A percentile compares a stretch with the other conserved stretches of the same genome.
phyloP scores from a whole-genome alignment of 2,888 invertebrate species.

The Eristalis arbustorum region DNA sequence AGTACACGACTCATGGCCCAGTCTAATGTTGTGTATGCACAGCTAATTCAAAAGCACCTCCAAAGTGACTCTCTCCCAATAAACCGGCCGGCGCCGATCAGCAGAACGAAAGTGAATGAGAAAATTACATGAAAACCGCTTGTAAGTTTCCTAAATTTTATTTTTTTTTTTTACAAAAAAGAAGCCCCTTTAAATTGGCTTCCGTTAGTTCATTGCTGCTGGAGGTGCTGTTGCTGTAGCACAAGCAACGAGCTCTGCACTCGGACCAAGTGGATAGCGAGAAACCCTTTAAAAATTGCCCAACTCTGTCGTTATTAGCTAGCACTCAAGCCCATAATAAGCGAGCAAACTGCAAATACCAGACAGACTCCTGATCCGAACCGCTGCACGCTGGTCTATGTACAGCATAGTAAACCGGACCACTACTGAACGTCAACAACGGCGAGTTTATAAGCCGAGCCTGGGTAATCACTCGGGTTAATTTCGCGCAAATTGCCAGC shows the following conservation, averaged over 20 bases:
- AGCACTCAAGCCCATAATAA: slow-evolving; percentile 55
- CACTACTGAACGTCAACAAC: neutral
- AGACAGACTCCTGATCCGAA: slow-evolving; percentile 34
- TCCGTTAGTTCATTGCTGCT: slow-evolving; percentile 25
- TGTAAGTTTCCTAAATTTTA: slow-evolving; percentile 64
- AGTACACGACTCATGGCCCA: slow-evolving; percentile 21
- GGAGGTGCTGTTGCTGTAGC: neutral
- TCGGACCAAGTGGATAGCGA: slow-evolving; percentile 34
- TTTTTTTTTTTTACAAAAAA: slow-evolving; percentile 16
- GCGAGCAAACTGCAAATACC: slow-evolving; percentile 55
- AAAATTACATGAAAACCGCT: slow-evolving; percentile 59
- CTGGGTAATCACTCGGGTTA: slow-evolving; percentile 69
- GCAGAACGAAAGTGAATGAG: slow-evolving; percentile 58
- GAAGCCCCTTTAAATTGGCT: slow-evolving; percentile 49
- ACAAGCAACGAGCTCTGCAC: neutral
- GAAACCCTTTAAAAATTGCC: slow-evolving; percentile 66
- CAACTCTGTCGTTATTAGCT: slow-evolving; percentile 55
- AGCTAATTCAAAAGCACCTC: slow-evolving; percentile 10
- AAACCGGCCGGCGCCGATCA: slow-evolving; percentile 4
- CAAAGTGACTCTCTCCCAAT: slow-evolving; percentile 63
- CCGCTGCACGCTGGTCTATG: slow-evolving; percentile 2
- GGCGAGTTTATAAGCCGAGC: slow-evolving; percentile 45
- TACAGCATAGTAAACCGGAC: neutral
- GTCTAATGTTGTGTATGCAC: slow-evolving; percentile 9
- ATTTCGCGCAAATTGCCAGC: slow-evolving; percentile 70